Base-by-base conservation (phyloP, 2,113 vertebrate species). In the Piliocolobus tephrosceles region DNA sequence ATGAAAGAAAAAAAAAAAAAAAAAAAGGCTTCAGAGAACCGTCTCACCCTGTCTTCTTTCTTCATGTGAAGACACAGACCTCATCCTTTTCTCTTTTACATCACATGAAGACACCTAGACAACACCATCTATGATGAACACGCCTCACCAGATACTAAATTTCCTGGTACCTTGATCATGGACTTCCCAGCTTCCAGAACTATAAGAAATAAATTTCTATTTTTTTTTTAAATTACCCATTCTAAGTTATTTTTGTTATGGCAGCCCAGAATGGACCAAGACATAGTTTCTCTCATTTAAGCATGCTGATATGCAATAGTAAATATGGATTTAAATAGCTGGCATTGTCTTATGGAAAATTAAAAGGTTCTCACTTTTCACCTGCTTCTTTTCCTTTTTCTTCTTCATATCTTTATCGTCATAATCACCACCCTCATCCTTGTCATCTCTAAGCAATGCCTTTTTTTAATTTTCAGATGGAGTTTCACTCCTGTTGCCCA, bases 81-180 rank as follows among this genome's bases (percentile, higher is more conserved):
- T 68, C 16, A 2, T 20, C 8, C 5, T 11, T 16, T n/a, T 8
- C 35, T 55, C 7, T 43, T 9, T 8, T 32, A 18, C 6, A 6
- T 20, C 5, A 11, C 6, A 8, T 22, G 11, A 35, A 7, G n/a
- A 32, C 16, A 11, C 8, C 7, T 23, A 30, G 25, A 40, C 2
- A 0, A 11, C 5, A 4, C 45, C 17, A 13, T 70, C 23, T 47
- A 8, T 23, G 45, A 57, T 2, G 18, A 40, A 12, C 25, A 3
- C 13, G 6, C 30, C 43, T 35, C 14, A 30, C 40, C 32, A 80
- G 58, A 40, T 9, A 20, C 16, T 40, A 16, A 80, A 8, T 14
- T 61, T 66, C 14, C 16, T 40, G 10, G n/a, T 82, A 22, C 17
- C 7, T 25, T 57, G 5, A 27, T 55, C 11, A 23, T 43, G 14